phyloP scores from a whole-genome alignment of 37 sponge, comb jelly and placozoan species.

The Bolinopsis microptera region DNA sequence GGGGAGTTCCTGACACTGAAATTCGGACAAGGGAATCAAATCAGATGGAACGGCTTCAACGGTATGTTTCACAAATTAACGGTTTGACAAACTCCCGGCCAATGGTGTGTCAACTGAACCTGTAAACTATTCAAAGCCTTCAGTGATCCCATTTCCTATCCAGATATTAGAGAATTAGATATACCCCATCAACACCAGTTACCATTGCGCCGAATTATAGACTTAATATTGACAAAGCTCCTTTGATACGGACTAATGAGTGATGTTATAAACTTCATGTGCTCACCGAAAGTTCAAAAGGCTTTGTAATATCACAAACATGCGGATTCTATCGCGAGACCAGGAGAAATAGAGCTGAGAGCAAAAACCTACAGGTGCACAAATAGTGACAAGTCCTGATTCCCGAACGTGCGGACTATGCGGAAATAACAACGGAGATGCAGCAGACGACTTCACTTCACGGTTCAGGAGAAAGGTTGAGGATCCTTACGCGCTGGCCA shows the following conservation, averaged over 20 bases:
- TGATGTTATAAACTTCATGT: too few relatives aligned
- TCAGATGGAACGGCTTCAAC: constrained; percentile 48
- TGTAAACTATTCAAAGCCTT: background rate
- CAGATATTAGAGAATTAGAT: too few relatives aligned
- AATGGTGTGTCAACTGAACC: background rate
- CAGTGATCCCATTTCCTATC: background rate
- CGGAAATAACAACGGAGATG: constrained; percentile 30
- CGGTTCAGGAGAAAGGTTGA: background rate
- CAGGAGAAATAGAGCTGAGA: too few relatives aligned
- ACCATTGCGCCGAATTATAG: background rate
- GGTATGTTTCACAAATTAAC: constrained; percentile 6
- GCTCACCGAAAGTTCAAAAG: too few relatives aligned
- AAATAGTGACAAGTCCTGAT: background rate
- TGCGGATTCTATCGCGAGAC: too few relatives aligned
- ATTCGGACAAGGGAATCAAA: background rate
- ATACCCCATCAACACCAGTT: background rate
- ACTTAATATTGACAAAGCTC: too few relatives aligned
- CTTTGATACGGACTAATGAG: too few relatives aligned
- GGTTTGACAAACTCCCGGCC: background rate
- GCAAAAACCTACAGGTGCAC: background rate
- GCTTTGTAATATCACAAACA: too few relatives aligned
- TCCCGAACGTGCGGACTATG: background rate
- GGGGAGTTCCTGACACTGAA: background rate
- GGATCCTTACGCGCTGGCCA: background rate
- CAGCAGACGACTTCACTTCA: background rate